phyloP scores from a whole-genome alignment of 2,797 vertebrate species.

The Rhinella marina region DNA sequence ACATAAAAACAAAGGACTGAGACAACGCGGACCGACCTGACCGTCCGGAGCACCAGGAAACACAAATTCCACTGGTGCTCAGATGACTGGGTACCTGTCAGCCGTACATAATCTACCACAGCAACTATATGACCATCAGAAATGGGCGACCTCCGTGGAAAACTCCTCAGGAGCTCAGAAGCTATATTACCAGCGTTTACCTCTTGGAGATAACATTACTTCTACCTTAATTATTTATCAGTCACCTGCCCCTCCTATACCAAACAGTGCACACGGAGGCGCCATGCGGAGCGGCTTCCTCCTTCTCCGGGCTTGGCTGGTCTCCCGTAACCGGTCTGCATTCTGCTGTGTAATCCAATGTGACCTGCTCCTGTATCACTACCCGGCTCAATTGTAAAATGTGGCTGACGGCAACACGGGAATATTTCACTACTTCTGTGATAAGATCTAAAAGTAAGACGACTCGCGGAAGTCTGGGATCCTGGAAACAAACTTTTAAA shows the following conservation, averaged over 20 bases:
- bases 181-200: not conserved
- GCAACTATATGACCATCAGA: not conserved
- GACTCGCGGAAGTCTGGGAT: not conserved
- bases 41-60: not conserved
- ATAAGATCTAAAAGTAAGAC: not conserved
- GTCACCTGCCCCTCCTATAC: not conserved
- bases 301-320: not conserved
- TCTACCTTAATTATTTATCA: conserved; percentile 41
- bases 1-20: not conserved
- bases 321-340: not conserved
- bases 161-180: not conserved
- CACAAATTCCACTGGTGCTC: not conserved
- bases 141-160: not conserved
- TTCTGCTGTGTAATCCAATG: conserved; percentile 1
- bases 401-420: not conserved
- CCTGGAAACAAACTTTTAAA: not conserved
- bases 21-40: not conserved
- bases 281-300: not conserved
- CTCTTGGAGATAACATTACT: conserved; percentile 8
- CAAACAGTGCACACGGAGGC: conserved; percentile 11
- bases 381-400: not conserved
- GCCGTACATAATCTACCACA: not conserved
- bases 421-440: not conserved
- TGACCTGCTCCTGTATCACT: not conserved
- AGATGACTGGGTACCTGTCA: conserved; percentile 10